Evolutionary conservation across 1,140 invertebrate species (phyloP), one percentile per base, ranked within the genome.

Genomic region (Plodia interpunctella): DNA sequence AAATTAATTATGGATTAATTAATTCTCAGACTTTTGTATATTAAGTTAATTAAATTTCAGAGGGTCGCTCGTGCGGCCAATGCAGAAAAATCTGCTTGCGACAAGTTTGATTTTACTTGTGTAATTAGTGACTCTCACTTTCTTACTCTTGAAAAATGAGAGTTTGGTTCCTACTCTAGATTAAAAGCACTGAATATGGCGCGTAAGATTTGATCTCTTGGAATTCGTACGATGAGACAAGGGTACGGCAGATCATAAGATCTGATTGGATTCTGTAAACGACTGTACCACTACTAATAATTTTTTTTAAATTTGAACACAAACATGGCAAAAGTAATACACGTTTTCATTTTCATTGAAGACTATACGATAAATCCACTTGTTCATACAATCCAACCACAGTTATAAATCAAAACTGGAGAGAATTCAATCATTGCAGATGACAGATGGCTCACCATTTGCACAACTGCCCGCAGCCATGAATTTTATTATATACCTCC

Each of bases 1-100:
- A 53, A 53, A 53, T 28, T 53, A 53, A 53, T 53, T 53, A 53
- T 53, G 51, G 51, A 53, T 53, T 53, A 53, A 53, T 53, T 53
- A 53, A 53, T 53, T 53, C 51, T 13, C 51, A 53, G 21, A 53
- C 51, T 53, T 25, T 53, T 20, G 51, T 53, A 53, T 53, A 44
- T 44, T 44, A 44, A 53, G 51, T 53, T 53, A 53, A 53, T 53
- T 53, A 53, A 53, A 53, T 53, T 53, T 20, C 19, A 53, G 19
- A 53, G 0, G 51, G 20, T 13, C 19, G 51, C 18, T 53, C 19
- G 51, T 53, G 19, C 9, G 51, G 19, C 5, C n/a, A 15, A 44
- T 44, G 38, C 38, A n/a, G 38, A 15, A 15, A 44, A 53, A 21
- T 53, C 51, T 53, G 51, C 51, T 20, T 9, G 21, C 21, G 51